Conservation (phyloP, 1,140 invertebrate species). For the Aphelenchoides avenae region DNA sequence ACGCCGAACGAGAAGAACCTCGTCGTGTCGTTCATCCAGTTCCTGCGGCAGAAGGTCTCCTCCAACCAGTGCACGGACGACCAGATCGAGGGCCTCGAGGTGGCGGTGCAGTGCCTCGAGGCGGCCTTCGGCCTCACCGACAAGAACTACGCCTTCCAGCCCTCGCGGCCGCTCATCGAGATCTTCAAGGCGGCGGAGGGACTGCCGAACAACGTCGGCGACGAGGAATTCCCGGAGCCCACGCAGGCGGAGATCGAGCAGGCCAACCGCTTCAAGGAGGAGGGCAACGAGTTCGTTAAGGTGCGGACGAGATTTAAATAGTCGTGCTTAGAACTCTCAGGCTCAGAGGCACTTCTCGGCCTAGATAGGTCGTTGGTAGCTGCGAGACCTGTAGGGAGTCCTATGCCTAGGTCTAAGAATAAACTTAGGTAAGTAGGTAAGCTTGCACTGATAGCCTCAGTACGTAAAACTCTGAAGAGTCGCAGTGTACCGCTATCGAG, state of each 20-base stretch:
- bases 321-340: too few species aligned
- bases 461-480: too few species aligned
- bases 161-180: constrained; percentile 51
- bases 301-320: too few species aligned
- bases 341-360: too few species aligned
- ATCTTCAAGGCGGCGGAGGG: constrained; percentile 53
- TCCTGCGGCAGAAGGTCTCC: constrained; percentile 57
- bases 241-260: constrained; percentile 38
- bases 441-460: too few species aligned
- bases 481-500: too few species aligned
- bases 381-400: too few species aligned
- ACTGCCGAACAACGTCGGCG: constrained; percentile 29
- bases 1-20: constrained; percentile 50
- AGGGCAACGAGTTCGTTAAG: constrained; percentile 48
- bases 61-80: constrained; percentile 49
- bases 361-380: too few species aligned
- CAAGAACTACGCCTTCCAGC: constrained; percentile 56
- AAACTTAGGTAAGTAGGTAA: too few species aligned
- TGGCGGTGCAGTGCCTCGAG: constrained; percentile 57
- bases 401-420: too few species aligned
- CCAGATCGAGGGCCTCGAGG: constrained; percentile 54
- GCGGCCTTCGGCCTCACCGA: constrained; percentile 50
- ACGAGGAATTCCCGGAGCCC: constrained; percentile 46
- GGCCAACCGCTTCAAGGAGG: constrained; percentile 44
- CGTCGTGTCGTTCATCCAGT: constrained; percentile 56